A percentile compares a stretch with the other conserved stretches of the same genome.
phyloP scores from a whole-genome alignment of 2,113 vertebrate genomes.

The Aleadryas rufinucha region DNA sequence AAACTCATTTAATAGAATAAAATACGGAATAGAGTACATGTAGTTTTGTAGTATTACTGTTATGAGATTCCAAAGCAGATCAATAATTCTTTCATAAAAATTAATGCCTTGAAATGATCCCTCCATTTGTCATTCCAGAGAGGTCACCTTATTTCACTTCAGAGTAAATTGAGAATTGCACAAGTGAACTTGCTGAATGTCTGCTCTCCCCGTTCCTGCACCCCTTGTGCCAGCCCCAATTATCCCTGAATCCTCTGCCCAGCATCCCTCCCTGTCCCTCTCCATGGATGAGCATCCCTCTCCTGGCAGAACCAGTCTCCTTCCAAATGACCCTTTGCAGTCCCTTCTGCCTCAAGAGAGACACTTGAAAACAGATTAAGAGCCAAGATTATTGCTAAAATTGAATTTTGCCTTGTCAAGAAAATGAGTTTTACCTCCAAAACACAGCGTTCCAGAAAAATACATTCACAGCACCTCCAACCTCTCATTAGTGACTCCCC shows the following conservation, averaged over 20 bases:
- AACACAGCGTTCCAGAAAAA: neutral
- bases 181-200: neutral
- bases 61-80: slow-evolving; percentile 35
- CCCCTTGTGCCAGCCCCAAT: neutral
- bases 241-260: neutral
- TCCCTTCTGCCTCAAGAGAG: neutral
- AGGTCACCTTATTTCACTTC: slow-evolving; percentile 35
- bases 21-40: neutral
- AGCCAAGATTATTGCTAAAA: neutral
- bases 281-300: neutral
- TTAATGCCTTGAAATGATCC: slow-evolving; percentile 36
- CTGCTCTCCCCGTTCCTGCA: neutral
- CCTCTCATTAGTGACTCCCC: neutral
- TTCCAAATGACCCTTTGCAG: neutral
- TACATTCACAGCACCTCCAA: neutral
- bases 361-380: neutral
- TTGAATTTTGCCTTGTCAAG: neutral
- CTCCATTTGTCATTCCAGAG: slow-evolving; percentile 38
- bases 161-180: neutral
- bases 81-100: slow-evolving; percentile 57
- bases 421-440: neutral
- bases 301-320: neutral
- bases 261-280: neutral
- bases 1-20: slow-evolving; percentile 25
- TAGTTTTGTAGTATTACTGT: neutral